Base-by-base conservation (phyloP, 2,888 invertebrate species). In the Eristalis tenax region DNA sequence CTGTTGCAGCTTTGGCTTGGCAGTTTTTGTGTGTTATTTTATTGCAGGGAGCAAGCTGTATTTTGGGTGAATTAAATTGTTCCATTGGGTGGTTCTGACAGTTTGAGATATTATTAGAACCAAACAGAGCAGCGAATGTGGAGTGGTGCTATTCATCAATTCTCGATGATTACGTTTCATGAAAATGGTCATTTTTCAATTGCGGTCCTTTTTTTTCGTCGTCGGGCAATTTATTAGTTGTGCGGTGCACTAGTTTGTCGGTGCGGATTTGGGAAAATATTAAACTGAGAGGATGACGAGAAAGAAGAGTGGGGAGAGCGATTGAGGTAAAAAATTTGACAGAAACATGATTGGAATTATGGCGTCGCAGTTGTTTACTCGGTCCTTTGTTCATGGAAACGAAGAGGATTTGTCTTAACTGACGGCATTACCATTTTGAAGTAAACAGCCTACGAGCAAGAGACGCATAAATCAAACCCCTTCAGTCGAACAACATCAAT, bases 1-100 rank as follows among this genome's bases (percentile, higher is more conserved):
- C 79, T 75, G 83, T 84, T 84, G 83, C 83, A 75, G 80, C 61
- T 83, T 26, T 73, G 43, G 28, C 61, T 40, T 57, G 23, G 59
- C 56, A 57, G 32, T 40, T 35, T 35, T 10, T 35, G 35, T 11
- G 1, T n/a, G n/a, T 18, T 50, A 43, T 6, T 43, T 15, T 43
- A n/a, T 18, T 50, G 18, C 50, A 50, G 18, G 18, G 50, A n/a
- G 50, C 13, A 18, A 43, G n/a, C 43, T 0, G 50, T 8, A 50
- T 50, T 50, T 50, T 2, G 18, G 59, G 63, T 18, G 50, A 65
- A 65, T 69, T 69, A 50, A 75, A 75, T 70, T 79, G 78, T 78
- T 80, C 65, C 64, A 15, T 59, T 56, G 35, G 57, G 23, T 65
- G 79, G 61, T 56, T 80, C 75, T 70, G 83, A 75, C 80, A 84